A percentile compares a stretch with the other conserved stretches of the same genome.
Conservation (phyloP, 2,797 vertebrate species). For the Macropus fuliginosus region DNA sequence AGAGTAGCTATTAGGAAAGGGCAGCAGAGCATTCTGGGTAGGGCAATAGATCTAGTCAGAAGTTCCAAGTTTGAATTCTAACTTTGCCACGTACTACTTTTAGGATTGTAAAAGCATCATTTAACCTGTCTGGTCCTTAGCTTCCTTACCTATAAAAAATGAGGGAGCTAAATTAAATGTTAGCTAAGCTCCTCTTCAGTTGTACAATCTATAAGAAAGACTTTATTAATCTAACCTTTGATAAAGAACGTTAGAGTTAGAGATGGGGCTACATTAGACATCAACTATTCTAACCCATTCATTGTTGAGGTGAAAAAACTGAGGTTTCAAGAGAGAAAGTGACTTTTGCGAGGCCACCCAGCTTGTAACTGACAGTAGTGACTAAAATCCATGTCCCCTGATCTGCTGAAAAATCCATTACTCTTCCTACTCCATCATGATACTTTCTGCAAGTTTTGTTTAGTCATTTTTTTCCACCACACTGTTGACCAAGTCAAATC, state of each 20-base stretch:
- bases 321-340: background rate
- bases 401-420: background rate
- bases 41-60: background rate
- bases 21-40: background rate
- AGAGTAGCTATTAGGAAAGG: background rate
- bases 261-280: background rate
- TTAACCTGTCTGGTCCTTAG: background rate
- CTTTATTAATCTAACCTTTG: background rate
- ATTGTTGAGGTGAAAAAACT: conserved; percentile 7
- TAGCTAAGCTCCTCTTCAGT: background rate
- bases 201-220: background rate
- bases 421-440: background rate
- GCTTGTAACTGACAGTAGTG: background rate
- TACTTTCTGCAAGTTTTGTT: background rate
- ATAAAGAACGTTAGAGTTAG: background rate
- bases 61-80: background rate
- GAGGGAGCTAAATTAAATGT: conserved; percentile 29
- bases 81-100: background rate
- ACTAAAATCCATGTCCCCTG: background rate
- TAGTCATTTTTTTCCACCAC: background rate
- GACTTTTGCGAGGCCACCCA: background rate
- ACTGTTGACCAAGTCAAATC: background rate
- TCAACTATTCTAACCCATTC: background rate
- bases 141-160: conserved; percentile 35
- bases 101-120: background rate